These are phyloP conservation scores for Rhopalosiphum maidis DNA, from an alignment of 1,140 invertebrate species.

Conservation along the genomic window DNA sequence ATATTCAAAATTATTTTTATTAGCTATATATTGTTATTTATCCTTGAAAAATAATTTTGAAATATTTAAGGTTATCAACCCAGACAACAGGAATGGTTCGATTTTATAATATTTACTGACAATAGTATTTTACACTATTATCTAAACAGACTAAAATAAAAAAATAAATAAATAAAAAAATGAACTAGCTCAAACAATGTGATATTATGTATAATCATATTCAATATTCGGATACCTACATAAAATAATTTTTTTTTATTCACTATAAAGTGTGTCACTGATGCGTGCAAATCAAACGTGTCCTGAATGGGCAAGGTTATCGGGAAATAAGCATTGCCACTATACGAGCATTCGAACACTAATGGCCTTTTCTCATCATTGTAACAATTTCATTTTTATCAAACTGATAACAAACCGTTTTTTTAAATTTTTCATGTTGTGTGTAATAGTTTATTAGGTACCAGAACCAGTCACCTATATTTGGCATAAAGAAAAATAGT, in stretches of 20 bases:
- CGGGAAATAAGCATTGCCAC: background rate
- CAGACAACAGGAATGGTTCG: background rate
- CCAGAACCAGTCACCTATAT: background rate
- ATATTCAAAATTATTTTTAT: background rate
- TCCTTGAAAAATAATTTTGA: conserved; percentile 32
- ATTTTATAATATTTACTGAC: conserved; percentile 35
- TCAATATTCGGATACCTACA: conserved; percentile 11
- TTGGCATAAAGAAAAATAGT: background rate
- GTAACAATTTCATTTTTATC: background rate
- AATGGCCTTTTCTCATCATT: conserved; percentile 13
- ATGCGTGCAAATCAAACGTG: conserved; percentile 54
- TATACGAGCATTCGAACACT: background rate
- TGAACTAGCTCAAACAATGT: conserved; percentile 3
- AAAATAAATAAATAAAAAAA: background rate
- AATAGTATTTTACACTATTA: conserved; percentile 27
- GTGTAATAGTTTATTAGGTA: background rate
- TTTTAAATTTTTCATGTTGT: too few relatives aligned
- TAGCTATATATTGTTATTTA: background rate
- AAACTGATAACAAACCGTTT: conserved; percentile 18
- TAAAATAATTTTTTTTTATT: conserved; percentile 30
- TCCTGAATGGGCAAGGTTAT: conserved; percentile 44
- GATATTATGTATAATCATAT: conserved; percentile 41
- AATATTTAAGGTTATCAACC: conserved; percentile 50
- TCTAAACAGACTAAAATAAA: conserved; percentile 22
- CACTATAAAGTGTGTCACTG: conserved; percentile 43